These are phyloP conservation scores for Spilosoma lubricipeda DNA, from an alignment of 2,888 invertebrate species.

Conservation along the genomic window DNA sequence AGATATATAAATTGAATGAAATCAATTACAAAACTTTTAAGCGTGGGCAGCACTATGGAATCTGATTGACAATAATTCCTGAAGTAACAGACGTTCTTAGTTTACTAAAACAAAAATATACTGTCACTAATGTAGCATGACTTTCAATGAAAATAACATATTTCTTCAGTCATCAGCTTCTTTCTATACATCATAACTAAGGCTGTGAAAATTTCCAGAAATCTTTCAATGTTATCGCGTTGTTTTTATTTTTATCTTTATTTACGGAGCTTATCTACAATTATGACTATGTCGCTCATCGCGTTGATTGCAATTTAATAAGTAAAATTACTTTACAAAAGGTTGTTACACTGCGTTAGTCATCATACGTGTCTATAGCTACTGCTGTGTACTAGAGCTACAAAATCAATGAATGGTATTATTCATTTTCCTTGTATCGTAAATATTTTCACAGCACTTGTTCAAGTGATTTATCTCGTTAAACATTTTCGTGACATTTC, in stretches of 20 bases:
- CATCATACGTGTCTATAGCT: background rate
- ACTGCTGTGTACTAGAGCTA: background rate
- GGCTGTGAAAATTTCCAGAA: background rate
- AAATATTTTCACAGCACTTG: background rate
- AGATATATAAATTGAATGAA: slow-evolving; percentile 19
- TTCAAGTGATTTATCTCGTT: background rate
- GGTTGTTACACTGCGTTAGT: too few species aligned
- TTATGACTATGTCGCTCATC: too few species aligned
- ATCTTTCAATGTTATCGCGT: too few species aligned
- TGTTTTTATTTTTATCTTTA: too few species aligned
- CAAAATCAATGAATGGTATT: background rate
- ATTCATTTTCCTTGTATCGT: background rate
- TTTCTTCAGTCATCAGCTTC: background rate
- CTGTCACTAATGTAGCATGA: too few species aligned
- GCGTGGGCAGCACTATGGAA: background rate
- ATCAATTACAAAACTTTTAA: slow-evolving; percentile 19
- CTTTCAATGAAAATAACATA: too few species aligned
- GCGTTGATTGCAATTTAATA: too few species aligned
- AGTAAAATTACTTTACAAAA: too few species aligned
- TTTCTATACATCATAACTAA: background rate
- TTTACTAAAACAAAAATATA: too few species aligned
- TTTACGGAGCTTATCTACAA: too few species aligned
- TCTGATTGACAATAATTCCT: background rate
- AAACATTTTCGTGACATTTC: slow-evolving; percentile 4
- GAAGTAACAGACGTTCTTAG: background rate